Conservation (phyloP, 37 sponge, comb jelly and placozoan genomes). For the Corticium candelabrum region DNA sequence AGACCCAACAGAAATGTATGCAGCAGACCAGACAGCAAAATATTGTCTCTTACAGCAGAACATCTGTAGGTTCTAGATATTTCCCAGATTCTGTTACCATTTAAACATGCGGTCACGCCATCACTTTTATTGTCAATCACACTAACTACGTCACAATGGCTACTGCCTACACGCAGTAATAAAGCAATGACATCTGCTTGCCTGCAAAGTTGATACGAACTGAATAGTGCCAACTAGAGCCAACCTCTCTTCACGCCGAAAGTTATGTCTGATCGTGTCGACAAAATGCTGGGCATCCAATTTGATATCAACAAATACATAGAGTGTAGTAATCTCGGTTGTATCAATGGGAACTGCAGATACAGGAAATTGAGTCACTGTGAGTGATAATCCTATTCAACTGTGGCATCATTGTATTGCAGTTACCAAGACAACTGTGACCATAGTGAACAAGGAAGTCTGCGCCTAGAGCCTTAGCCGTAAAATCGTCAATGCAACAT, state of each 20-base stretch:
- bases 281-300: slow-evolving; percentile 80
- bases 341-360: slow-evolving; percentile 57
- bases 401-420: not conserved
- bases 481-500: slow-evolving; percentile 95
- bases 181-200: no score
- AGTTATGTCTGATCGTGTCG: slow-evolving; percentile 57
- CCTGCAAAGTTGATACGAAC: slow-evolving; percentile 80
- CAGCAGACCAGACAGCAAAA: no score
- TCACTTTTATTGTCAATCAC: no score
- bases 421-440: slow-evolving; percentile 68
- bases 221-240: slow-evolving; percentile 89
- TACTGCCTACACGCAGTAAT: no score
- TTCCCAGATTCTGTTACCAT: not conserved
- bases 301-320: slow-evolving; percentile 93
- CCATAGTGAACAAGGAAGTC: slow-evolving; percentile 92
- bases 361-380: no score
- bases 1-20: no score
- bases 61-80: not conserved
- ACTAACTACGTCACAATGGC: no score
- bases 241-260: slow-evolving; percentile 22
- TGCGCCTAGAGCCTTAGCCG: slow-evolving; percentile 74
- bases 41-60: not conserved
- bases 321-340: slow-evolving; percentile 72
- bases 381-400: not conserved
- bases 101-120: not conserved